phyloP scores from a whole-genome alignment of 2,888 invertebrate genomes.

The Coleophora deauratella region DNA sequence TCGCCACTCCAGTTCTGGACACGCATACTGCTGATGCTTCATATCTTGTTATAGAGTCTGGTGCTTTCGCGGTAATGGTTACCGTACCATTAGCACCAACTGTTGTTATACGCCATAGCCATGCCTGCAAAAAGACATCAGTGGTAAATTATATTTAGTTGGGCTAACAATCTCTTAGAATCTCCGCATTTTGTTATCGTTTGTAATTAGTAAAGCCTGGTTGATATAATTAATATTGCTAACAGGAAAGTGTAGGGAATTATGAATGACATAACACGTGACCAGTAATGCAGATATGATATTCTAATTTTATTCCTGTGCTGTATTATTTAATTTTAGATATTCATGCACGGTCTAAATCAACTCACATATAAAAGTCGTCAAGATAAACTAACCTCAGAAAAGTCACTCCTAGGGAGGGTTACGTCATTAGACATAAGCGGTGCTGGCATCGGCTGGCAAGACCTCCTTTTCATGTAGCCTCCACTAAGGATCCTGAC shows the following conservation, averaged over 20 bases:
- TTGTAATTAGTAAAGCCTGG: too few relatives aligned
- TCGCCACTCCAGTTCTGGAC: conserved; percentile 43
- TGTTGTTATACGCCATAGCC: conserved; percentile 76
- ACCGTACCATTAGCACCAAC: conserved; percentile 39
- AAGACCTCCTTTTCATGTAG: conserved; percentile 8
- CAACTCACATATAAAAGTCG: too few relatives aligned
- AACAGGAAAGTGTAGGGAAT: too few relatives aligned
- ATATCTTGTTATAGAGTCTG: conserved; percentile 57
- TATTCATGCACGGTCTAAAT: too few relatives aligned
- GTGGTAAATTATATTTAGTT: neutral
- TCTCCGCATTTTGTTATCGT: too few relatives aligned
- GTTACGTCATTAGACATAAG: conserved; percentile 29
- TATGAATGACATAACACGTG: too few relatives aligned
- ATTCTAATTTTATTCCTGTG: too few relatives aligned
- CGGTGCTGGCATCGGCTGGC: conserved; percentile 28
- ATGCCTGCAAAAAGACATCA: conserved; percentile 69
- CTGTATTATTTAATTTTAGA: too few relatives aligned
- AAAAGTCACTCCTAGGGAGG: conserved; percentile 49
- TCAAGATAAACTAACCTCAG: conserved; percentile 35
- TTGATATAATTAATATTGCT: too few relatives aligned
- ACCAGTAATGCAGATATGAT: too few relatives aligned
- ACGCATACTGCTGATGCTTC: conserved; percentile 57
- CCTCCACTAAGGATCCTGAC: conserved; percentile 33
- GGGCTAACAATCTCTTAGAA: too few relatives aligned
- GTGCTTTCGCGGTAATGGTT: conserved; percentile 33